Base-by-base conservation (phyloP, 2,888 invertebrate species). In the Mesoligia furuncula region DNA sequence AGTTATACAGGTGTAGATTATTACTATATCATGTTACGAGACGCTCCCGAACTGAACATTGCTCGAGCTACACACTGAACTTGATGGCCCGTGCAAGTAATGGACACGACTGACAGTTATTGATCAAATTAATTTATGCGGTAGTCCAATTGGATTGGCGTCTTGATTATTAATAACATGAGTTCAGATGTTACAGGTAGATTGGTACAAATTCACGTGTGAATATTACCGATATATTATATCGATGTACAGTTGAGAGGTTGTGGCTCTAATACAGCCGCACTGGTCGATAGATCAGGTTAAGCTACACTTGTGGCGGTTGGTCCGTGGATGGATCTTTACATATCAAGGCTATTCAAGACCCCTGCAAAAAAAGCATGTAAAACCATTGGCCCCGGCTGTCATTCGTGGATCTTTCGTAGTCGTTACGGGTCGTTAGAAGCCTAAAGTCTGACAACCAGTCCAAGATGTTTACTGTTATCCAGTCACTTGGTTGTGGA, bases 81-180 rank as follows among this genome's bases (percentile, higher is more conserved):
- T 57, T 61, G 66, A 73, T 48, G 57, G 39, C 15, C 72, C 83
- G 66, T 81, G 83, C 66, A 73, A 73, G 67, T 72, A 83, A 83
- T 83, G 72, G 66, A 62, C 36, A 72, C 42, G 42, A 31, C 73
- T 39, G 79, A 67, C 83, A 72, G 83, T 62, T 81, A 81, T 83
- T 79, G 79, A 67, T 62, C 48, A 67, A 78, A 81, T 83, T 78
- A 83, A 81, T 83, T 83, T 83, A 81, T 81, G 79, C 79, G 4
- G 11, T 20, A 65, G 59, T 65, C 45, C 66, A 57, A 78, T 83
- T 83, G 66, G 48, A 67, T 72, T 83, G 79, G 54, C 67, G 79
- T 73, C 79, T 81, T 81, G 62, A 83, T 79, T 81, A 83, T 83
- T 73, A 73, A 73, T 81, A 73, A 79, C 83, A 83, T 36, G 72